These are phyloP conservation scores for Peromyscus polionotus DNA, from an alignment of 2,113 vertebrate genomes.

Conservation along the genomic window DNA sequence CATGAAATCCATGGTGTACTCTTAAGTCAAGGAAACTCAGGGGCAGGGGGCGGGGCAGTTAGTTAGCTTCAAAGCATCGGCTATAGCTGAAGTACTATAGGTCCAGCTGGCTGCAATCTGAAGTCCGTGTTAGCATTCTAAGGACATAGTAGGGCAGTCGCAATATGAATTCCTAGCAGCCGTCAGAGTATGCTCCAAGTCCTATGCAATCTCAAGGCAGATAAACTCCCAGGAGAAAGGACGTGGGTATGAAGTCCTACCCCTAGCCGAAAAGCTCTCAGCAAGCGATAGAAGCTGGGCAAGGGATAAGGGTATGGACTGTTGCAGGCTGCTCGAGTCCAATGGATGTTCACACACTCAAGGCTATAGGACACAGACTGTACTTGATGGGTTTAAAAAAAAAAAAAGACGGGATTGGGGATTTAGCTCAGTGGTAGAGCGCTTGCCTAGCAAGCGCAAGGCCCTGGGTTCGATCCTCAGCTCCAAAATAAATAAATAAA, in stretches of 20 bases:
- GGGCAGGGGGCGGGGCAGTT: not conserved
- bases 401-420: not conserved
- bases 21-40: too few species aligned
- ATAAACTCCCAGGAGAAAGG: not conserved
- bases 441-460: too few species aligned
- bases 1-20: not conserved
- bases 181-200: not conserved
- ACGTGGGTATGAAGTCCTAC: not conserved
- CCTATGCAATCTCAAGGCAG: not conserved
- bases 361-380: not conserved
- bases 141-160: not conserved
- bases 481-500: too few species aligned
- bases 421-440: too few species aligned
- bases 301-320: not conserved
- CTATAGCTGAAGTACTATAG: not conserved
- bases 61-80: not conserved
- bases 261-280: not conserved
- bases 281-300: accelerated
- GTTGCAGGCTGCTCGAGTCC: not conserved
- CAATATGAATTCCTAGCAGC: not conserved
- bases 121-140: not conserved
- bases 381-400: not conserved
- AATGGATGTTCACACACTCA: not conserved
- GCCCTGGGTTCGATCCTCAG: too few species aligned
- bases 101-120: accelerated